Evolutionary conservation across 2,888 invertebrate species (phyloP), one percentile per base, ranked within the genome.

Genomic region (Coleophora flavipennella): DNA sequence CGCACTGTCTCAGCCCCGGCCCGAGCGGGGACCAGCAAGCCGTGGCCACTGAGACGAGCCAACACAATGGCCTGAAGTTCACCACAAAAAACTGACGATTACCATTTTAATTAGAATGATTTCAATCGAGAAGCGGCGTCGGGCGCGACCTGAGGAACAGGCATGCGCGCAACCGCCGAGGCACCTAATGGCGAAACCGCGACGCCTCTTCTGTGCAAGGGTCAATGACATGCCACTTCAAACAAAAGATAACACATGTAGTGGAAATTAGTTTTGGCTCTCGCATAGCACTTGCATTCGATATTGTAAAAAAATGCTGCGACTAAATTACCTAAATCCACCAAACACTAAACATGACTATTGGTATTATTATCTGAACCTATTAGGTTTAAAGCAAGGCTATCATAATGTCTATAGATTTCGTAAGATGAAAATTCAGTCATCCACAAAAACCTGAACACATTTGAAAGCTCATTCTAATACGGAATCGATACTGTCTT

Each of bases 151-250:
- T 77, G 72, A 75, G 71, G 67, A 66, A 68, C 73, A 83, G 77
- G 67, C 80, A 80, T 83, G 80, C 80, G 80, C 81, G 76, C 65
- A 58, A 58, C 67, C 67, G 74, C 56, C 58, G 61, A 66, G 58
- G 65, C 71, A 70, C 67, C 71, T 68, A 68, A 55, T 59, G 56
- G 61, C 61, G 49, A 71, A 73, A 67, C 62, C 67, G 67, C 72
- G 72, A 67, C 67, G 73, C 62, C 60, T 67, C 58, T 64, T 59
- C 68, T 71, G 67, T 69, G 62, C 62, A 63, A 53, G 54, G 60
- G 78, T 74, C 78, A 78, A 78, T 73, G 76, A 74, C 75, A 69
- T 62, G 60, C 50, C 47, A 56, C 57, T 60, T 59, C 55, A 64
- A 70, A 69, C 63, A 65, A 59, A 63, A 64, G 55, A 59, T 57